These are phyloP conservation scores for Choreutis nemorana DNA, from an alignment of 2,888 invertebrate genomes.

Conservation along the genomic window DNA sequence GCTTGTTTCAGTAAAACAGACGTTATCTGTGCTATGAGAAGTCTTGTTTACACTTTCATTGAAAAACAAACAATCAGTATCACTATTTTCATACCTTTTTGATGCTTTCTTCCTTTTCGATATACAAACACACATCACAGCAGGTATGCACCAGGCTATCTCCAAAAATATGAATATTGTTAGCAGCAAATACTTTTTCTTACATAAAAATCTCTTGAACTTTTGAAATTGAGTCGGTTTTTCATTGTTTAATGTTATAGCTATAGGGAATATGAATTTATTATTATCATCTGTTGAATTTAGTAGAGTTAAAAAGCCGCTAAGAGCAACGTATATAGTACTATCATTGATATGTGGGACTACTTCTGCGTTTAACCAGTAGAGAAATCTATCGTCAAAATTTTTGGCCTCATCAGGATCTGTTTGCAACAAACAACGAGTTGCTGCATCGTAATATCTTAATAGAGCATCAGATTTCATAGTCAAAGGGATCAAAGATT, in stretches of 20 bases:
- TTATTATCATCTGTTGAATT: conserved; percentile 20
- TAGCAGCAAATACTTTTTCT: neutral
- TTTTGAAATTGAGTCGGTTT: neutral
- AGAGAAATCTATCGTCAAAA: conserved; percentile 60
- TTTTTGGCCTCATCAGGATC: conserved; percentile 29
- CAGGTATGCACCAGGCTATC: conserved; percentile 36
- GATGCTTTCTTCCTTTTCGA: neutral
- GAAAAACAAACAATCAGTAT: too few relatives aligned
- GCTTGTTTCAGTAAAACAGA: too few relatives aligned
- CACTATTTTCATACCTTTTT: neutral
- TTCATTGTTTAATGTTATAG: neutral
- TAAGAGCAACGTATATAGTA: conserved; percentile 66
- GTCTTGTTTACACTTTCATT: too few relatives aligned
- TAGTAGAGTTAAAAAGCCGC: conserved; percentile 44
- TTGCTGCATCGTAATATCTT: conserved; percentile 64
- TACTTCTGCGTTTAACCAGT: conserved; percentile 60
- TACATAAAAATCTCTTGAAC: neutral
- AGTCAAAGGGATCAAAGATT: conserved; percentile 25
- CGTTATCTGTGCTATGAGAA: too few relatives aligned
- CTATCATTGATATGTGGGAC: conserved; percentile 67
- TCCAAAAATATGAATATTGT: conserved; percentile 24
- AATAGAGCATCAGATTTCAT: conserved; percentile 43
- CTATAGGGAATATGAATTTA: conserved; percentile 6
- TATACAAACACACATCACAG: conserved; percentile 9
- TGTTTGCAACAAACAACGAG: conserved; percentile 50